Evolutionary conservation across 2,888 invertebrate genomes (phyloP), one percentile per base, ranked within the genome.

Genomic region (Tetanocera ferruginea): DNA sequence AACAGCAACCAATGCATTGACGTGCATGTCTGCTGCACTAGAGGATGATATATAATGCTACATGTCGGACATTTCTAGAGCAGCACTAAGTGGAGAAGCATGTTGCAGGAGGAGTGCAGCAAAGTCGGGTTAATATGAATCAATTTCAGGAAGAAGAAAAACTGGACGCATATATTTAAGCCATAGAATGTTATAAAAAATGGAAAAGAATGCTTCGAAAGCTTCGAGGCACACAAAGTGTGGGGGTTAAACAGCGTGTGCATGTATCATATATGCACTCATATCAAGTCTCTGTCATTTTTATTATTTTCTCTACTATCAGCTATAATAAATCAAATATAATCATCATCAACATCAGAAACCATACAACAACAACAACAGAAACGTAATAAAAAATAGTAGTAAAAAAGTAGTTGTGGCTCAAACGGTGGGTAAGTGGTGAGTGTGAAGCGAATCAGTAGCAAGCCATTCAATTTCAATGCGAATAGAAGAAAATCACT

Each of bases 81-180:
- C 62, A 25, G 17, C 28, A 17, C 25, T 31, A 62, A 17, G 62
- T 19, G 43, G 67, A 43, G 49, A 11, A 43, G 49, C 37, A 23
- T 37, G n/a, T 37, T n/a, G 1, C 14, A 67, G n/a, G n/a, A 67
- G 64, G 17, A 64, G 64, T 31, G 31, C 19, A 23, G 25, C 2
- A 28, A 31, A 62, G 25, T 62, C 17, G 62, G 31, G 64, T 64
- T 67, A 67, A 67, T 67, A 67, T 49, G 49, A 67, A 67, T 67
- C 67, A 67, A 67, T 67, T 67, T 67, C 43, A 43, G 19, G 60
- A 62, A 55, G 23, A 55, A 23, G 55, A 9, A 55, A 23, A 55
- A 55, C 31, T 64, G 31, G 31, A 34, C 11, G 34, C 31, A 64
- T 31, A n/a, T 31, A 64, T 64, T 25, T 19, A 60, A 60, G 25